Evolutionary conservation across 2,888 invertebrate species (phyloP).

Genomic region (Lithophane socia): DNA sequence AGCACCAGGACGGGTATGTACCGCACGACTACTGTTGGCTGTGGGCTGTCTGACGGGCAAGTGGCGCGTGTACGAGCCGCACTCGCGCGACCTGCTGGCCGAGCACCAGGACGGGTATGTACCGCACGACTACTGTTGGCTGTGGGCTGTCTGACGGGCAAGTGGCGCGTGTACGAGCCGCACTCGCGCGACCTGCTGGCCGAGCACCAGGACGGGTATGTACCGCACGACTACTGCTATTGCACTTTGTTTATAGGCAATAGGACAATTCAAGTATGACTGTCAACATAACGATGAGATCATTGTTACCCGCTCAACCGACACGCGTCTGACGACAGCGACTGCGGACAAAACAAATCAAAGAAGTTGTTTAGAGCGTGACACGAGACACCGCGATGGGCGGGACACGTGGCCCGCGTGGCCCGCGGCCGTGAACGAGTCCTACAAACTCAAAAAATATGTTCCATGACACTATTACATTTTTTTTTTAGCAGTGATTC

Average conservation of each 20-base stretch:
- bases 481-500: too few species aligned
- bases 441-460: neutral
- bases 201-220: conserved; percentile 92
- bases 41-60: conserved; percentile 95
- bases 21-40: conserved; percentile 90
- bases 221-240: neutral
- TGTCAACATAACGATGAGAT: neutral
- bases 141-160: conserved; percentile 94
- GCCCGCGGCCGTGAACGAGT: too few species aligned
- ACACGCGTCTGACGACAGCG: neutral
- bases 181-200: conserved; percentile 93
- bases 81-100: conserved; percentile 93
- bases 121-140: conserved; percentile 90
- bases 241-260: neutral
- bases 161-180: conserved; percentile 96
- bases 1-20: conserved; percentile 92
- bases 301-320: too few species aligned
- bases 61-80: conserved; percentile 96
- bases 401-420: too few species aligned
- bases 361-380: too few species aligned
- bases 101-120: conserved; percentile 92
- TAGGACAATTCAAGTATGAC: neutral
- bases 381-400: too few species aligned
- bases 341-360: too few species aligned
- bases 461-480: too few species aligned